Base-by-base conservation (phyloP, 1,140 invertebrate genomes). In the Agrilus planipennis region DNA sequence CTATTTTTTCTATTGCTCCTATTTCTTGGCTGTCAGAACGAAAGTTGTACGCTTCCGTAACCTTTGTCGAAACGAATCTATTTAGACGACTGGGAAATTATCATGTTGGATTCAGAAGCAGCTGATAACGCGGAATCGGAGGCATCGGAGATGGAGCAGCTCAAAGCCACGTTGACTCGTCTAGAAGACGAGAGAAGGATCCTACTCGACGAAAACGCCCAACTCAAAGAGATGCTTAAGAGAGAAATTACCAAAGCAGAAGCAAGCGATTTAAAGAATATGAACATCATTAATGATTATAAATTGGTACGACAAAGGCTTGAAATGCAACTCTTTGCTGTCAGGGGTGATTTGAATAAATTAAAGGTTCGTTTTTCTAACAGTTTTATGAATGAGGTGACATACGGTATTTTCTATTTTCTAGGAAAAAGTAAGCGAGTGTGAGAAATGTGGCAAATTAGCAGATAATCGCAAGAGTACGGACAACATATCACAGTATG, bases 291-390 rank as follows among this genome's bases (percentile, higher is more conserved):
- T 50, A 68, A 77, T 31, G 91, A 97, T 53, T 99, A 98, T 58
- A 95, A 96, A 67, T 64, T 89, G 68, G 89, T 93, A 34, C 91
- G 89, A 60, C 84, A 87, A 46, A 68, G 89, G 14, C 67, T 94
- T 20, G 91, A 95, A 58, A 78, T 79, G 50, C 88, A 93, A 55
- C 77, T 88, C 49, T 77, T 77, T 49, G 68, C 67, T 22, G 63
- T 72, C 4, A 79, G 71, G 51, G 66, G 67, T 12, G 64, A 72
- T 15, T 51, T 79, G 16, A 68, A 68, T 41, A 67, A 72, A 44
- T 55, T 78, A 21, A 72, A 72, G 63, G 77, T 80, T 52, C 62
- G 66, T 61, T 34, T 27, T 37, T 32, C 7, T 27, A 27, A 27
- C 23, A 27, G 12, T 9, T 9, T 27, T 27, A 27, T 27, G 7